These are phyloP conservation scores for Anoplopoma fimbria DNA, from an alignment of 2,113 vertebrate species.

Conservation along the genomic window DNA sequence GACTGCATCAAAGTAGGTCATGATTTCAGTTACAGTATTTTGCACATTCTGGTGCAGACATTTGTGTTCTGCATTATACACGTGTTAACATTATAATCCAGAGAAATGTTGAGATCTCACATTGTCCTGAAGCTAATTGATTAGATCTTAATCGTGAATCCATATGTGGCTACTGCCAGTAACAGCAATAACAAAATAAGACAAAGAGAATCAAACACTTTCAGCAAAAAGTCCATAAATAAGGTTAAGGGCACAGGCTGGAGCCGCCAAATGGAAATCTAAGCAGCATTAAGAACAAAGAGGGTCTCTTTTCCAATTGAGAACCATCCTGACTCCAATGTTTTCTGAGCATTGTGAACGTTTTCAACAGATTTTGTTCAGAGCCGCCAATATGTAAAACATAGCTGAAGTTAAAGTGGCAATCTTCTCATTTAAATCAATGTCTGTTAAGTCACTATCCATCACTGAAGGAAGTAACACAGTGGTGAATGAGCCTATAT, in stretches of 20 bases:
- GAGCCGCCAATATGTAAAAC: not conserved
- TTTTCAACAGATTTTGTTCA: not conserved
- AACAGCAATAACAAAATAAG: not conserved
- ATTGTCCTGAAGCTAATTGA: not conserved
- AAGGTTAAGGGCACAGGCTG: not conserved
- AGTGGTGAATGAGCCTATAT: not conserved
- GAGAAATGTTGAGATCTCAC: not conserved
- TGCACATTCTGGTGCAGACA: not conserved
- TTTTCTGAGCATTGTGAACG: not conserved
- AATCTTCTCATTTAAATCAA: not conserved
- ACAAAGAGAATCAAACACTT: not conserved
- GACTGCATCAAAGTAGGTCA: not conserved
- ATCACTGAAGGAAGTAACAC: not conserved
- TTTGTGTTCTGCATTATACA: not conserved
- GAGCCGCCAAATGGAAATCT: not conserved
- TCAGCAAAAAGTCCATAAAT: not conserved
- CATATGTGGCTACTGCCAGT: not conserved
- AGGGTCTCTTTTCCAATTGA: not conserved
- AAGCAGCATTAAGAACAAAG: not conserved
- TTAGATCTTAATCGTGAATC: not conserved
- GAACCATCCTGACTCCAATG: not conserved
- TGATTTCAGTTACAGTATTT: not conserved
- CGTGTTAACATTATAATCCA: not conserved
- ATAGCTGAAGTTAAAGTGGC: not conserved
- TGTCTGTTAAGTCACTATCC: not conserved